Evolutionary conservation across 2,797 vertebrate genomes (phyloP).

Genomic region (Echiichthys vipera): DNA sequence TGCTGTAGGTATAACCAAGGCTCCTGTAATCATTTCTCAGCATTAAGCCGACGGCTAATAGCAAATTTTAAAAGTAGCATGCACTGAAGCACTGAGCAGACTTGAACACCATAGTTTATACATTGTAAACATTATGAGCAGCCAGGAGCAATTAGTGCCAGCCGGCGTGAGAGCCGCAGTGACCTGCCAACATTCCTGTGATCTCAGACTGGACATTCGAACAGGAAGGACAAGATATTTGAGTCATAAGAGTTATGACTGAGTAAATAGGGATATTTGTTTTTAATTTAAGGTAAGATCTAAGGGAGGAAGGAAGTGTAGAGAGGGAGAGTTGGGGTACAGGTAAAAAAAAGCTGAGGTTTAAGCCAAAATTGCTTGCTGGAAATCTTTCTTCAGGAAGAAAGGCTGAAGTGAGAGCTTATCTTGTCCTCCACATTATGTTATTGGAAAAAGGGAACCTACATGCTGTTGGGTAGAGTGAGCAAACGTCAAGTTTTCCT

Average conservation of each 20-base stretch:
- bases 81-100: neutral
- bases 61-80: neutral
- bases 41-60: neutral
- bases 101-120: neutral
- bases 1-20: constrained; percentile 17
- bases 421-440: constrained; percentile 18
- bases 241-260: neutral
- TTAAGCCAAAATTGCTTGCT: neutral
- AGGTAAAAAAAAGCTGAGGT: neutral
- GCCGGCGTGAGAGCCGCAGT: neutral
- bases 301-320: neutral
- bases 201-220: neutral
- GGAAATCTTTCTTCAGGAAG: constrained; percentile 6
- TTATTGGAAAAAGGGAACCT: neutral
- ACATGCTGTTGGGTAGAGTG: neutral
- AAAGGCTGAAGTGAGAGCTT: neutral
- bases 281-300: neutral
- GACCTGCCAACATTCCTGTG: constrained; percentile 28
- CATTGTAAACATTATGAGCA: neutral
- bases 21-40: neutral
- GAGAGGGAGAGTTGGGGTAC: neutral
- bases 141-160: neutral
- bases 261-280: constrained; percentile 9
- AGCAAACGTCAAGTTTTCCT: neutral
- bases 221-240: neutral